These are phyloP conservation scores for Andrena trimmerana DNA, from an alignment of 2,888 invertebrate species.

Conservation along the genomic window DNA sequence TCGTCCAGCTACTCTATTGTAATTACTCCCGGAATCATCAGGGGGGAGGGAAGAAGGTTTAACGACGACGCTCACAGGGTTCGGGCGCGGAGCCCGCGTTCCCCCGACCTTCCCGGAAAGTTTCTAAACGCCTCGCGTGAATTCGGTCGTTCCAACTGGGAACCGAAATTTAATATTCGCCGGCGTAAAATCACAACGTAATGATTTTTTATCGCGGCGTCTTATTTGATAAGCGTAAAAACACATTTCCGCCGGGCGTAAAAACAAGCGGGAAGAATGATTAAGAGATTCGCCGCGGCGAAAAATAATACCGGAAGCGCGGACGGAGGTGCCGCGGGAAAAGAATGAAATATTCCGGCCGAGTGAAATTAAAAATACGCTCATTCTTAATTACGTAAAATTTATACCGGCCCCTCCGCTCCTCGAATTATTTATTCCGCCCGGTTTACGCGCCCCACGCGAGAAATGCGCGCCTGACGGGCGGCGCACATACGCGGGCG, in stretches of 20 bases:
- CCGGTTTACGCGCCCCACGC: not conserved
- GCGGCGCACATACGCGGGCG: not conserved
- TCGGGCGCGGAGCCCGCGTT: no score
- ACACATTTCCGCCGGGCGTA: constrained; percentile 16
- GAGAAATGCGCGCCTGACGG: not conserved
- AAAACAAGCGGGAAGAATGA: constrained; percentile 42
- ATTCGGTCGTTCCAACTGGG: not conserved
- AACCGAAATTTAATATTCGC: not conserved
- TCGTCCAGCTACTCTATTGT: no score
- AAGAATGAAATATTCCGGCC: constrained; percentile 44
- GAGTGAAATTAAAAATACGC: constrained; percentile 63
- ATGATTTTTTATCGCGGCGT: constrained; percentile 24
- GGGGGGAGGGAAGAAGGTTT: no score
- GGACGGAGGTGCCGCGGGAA: constrained; percentile 1
- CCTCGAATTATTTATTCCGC: constrained; percentile 37
- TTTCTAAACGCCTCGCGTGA: not conserved
- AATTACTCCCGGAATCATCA: no score
- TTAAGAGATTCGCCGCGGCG: constrained; percentile 33
- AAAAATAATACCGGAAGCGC: constrained; percentile 48
- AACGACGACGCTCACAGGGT: no score
- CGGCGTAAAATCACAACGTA: constrained; percentile 1
- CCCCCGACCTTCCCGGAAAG: not conserved
- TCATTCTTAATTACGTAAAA: constrained; percentile 39
- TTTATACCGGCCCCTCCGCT: constrained; percentile 2
- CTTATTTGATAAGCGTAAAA: constrained; percentile 34